Evolutionary conservation across 2,888 invertebrate genomes (phyloP), one percentile per base, ranked within the genome.

Genomic region (Xylocampa areola): DNA sequence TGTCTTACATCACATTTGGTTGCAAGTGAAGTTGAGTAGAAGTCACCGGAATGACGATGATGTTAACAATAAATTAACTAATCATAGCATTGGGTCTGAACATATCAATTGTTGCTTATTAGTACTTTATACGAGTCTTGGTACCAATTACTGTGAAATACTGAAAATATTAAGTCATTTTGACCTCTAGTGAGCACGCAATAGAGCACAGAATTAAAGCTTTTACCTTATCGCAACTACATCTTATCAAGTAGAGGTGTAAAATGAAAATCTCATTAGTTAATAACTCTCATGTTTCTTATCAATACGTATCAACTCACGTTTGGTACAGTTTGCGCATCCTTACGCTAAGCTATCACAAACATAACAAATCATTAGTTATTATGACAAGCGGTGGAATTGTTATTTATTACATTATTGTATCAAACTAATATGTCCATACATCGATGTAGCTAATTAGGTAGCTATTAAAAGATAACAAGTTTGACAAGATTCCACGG

Each of bases 401-500:
- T n/a, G 2, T 52, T 47, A 52, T 68, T 47, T 37, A 68, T 41
- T 23, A 37, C 52, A 10, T 25, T 37, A 61, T 68, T 52, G 52
- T 61, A n/a, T 41, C 39, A 25, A 4, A n/a, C 37, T 23, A 41
- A 64, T 14, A 25, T 52, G 68, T 64, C 63, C 52, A 23, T 41
- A 36, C 19, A 32, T 51, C 63, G 23, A 19, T 27, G 19, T 45
- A 45, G 29, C 14, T 40, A 45, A 49, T 55, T 36, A 49, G n/a
- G 33, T 35, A 49, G n/a, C 29, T 35, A 68, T 61, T 45, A 53
- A 61, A 41, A 41, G 55, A 63, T 63, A 65, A 53, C 40, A 6
- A 19, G 39, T 30, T 48, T 5, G 5, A 35, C 47, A 35, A 23
- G 4, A 13, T 35, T n/a, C n/a, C 6, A 14, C 33, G 16, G 27